These are phyloP conservation scores for Hydriomena furcata DNA, from an alignment of 2,888 invertebrate genomes.

Conservation along the genomic window DNA sequence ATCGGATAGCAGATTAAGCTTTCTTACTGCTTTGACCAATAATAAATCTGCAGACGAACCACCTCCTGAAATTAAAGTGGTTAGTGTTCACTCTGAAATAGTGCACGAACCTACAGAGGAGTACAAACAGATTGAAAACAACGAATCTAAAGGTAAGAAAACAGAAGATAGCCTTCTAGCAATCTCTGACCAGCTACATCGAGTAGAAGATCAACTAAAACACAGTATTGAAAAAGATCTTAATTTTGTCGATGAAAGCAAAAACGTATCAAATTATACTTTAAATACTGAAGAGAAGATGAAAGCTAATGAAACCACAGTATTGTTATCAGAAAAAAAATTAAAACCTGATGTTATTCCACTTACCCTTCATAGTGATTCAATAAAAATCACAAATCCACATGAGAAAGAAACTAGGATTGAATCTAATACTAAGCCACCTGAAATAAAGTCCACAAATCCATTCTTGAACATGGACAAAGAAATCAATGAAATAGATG, in stretches of 20 bases:
- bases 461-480: conserved; percentile 69
- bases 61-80: conserved; percentile 54
- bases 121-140: conserved; percentile 38
- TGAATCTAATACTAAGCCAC: conserved; percentile 37
- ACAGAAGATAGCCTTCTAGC: conserved; percentile 79
- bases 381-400: conserved; percentile 46
- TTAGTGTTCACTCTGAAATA: conserved; percentile 54
- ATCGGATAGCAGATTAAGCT: conserved; percentile 75
- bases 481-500: conserved; percentile 74
- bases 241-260: conserved; percentile 66
- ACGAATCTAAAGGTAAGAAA: conserved; percentile 64
- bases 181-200: conserved; percentile 76
- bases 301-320: conserved; percentile 58
- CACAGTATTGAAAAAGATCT: conserved; percentile 74
- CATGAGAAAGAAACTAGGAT: conserved; percentile 34
- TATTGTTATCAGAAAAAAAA: conserved; percentile 54
- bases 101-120: conserved; percentile 21
- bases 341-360: conserved; percentile 55
- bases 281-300: conserved; percentile 52
- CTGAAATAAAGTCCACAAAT: conserved; percentile 62
- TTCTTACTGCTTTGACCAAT: conserved; percentile 75
- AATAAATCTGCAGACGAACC: conserved; percentile 54
- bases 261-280: conserved; percentile 55
- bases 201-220: conserved; percentile 77
- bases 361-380: conserved; percentile 56